Evolutionary conservation across 2,888 invertebrate genomes (phyloP).

Genomic region (Campaea margaritaria): DNA sequence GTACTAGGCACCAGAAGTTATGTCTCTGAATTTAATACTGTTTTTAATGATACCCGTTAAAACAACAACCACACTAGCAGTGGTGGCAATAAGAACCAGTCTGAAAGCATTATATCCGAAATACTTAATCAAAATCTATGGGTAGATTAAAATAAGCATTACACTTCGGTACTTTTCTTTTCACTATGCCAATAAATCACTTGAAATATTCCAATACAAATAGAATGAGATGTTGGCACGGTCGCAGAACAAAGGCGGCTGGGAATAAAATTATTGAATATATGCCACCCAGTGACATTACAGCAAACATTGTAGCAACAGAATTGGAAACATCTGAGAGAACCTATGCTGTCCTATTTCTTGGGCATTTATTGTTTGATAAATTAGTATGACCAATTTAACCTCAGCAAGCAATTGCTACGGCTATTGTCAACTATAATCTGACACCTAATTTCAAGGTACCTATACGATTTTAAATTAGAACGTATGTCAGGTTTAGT

Average conservation of each 20-base stretch:
- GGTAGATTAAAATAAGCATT: slow-evolving; percentile 44
- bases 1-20: no score
- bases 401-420: neutral
- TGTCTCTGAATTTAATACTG: no score
- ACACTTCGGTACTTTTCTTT: slow-evolving; percentile 50
- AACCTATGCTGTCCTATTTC: slow-evolving; percentile 26
- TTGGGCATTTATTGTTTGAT: slow-evolving; percentile 9
- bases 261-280: slow-evolving; percentile 61
- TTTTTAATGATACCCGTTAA: neutral
- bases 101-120: slow-evolving; percentile 3
- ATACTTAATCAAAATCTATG: slow-evolving; percentile 43
- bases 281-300: slow-evolving; percentile 52
- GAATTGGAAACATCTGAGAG: slow-evolving; percentile 56
- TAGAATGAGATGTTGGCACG: slow-evolving; percentile 66
- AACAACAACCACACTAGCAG: neutral
- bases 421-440: no score
- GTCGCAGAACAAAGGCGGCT: slow-evolving; percentile 66
- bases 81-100: neutral
- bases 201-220: slow-evolving; percentile 59
- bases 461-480: no score
- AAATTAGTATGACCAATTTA: slow-evolving; percentile 1
- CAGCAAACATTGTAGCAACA: slow-evolving; percentile 59
- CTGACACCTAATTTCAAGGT: no score
- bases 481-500: no score
- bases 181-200: slow-evolving; percentile 55